Conservation (phyloP, 2,888 invertebrate genomes). For the Drosophila mimica region DNA sequence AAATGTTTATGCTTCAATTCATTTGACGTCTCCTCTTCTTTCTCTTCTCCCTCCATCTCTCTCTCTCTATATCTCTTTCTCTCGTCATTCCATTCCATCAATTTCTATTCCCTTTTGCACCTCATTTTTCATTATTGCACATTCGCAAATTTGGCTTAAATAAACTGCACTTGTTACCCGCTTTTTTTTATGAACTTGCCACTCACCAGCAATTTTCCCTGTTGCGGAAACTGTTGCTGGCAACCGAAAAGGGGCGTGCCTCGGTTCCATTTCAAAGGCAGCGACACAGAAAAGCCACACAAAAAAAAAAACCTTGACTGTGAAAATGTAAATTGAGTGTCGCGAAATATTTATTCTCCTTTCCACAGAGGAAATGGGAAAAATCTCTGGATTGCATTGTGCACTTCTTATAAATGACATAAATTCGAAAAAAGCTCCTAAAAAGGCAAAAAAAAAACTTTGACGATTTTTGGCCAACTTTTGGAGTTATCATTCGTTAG, state of each 20-base stretch:
- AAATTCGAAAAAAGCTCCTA: neutral
- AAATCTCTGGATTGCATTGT: neutral
- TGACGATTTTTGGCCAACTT: too few species aligned
- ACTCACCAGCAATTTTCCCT: neutral
- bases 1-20: slow-evolving; percentile 65
- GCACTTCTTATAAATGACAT: neutral
- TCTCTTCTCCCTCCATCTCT: neutral
- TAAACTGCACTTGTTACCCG: slow-evolving; percentile 47
- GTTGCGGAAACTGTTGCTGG: slow-evolving; percentile 10
- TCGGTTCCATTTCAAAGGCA: slow-evolving; percentile 8
- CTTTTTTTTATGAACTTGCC: slow-evolving; percentile 41
- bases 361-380: neutral
- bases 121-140: slow-evolving; percentile 1
- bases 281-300: slow-evolving; percentile 21
- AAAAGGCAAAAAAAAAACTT: neutral
- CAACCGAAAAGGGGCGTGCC: slow-evolving; percentile 17
- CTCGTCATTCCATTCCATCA: slow-evolving; percentile 47
- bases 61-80: neutral
- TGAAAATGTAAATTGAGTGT: slow-evolving; percentile 50
- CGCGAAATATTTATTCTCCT: neutral
- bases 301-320: slow-evolving; percentile 54
- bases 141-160: slow-evolving; percentile 33
- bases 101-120: neutral
- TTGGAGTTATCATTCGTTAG: neutral
- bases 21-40: slow-evolving; percentile 37